phyloP scores from a whole-genome alignment of 2,888 invertebrate genomes.

The Mimachlamys varia region DNA sequence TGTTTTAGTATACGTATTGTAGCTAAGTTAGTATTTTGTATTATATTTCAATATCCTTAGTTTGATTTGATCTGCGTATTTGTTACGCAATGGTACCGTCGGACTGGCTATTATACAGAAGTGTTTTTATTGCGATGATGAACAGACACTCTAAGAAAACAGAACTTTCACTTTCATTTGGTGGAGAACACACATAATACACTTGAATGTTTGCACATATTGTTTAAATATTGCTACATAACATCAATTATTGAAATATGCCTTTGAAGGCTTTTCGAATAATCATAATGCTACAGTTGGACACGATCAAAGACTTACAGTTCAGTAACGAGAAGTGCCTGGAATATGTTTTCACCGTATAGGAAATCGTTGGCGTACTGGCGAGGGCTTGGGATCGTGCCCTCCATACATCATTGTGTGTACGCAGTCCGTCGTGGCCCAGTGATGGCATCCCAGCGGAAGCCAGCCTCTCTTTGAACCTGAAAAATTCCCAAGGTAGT shows the following conservation, averaged over 20 bases:
- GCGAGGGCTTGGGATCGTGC: neutral
- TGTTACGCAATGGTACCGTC: neutral
- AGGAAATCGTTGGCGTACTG: neutral
- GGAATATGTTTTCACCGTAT: neutral
- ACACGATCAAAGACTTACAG: neutral
- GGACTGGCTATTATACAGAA: neutral
- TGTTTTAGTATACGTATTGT: too few species aligned
- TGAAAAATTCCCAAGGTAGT: neutral
- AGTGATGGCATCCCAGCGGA: neutral
- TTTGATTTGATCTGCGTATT: neutral
- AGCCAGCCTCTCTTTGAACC: neutral
- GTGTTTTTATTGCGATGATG: neutral
- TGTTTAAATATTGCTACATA: conserved; percentile 24
- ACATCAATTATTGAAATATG: conserved; percentile 7
- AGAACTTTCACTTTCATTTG: neutral
- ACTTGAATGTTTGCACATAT: neutral
- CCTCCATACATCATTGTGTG: conserved; percentile 15
- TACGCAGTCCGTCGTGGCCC: neutral
- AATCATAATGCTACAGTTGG: neutral
- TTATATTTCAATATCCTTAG: neutral
- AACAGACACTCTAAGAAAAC: neutral
- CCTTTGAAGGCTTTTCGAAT: neutral
- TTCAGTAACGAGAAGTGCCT: neutral
- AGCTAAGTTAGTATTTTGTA: neutral
- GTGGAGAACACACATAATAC: neutral